Evolutionary conservation across 2,797 vertebrate species (phyloP), one percentile per base, ranked within the genome.

Genomic region (Luscinia megarhynchos): DNA sequence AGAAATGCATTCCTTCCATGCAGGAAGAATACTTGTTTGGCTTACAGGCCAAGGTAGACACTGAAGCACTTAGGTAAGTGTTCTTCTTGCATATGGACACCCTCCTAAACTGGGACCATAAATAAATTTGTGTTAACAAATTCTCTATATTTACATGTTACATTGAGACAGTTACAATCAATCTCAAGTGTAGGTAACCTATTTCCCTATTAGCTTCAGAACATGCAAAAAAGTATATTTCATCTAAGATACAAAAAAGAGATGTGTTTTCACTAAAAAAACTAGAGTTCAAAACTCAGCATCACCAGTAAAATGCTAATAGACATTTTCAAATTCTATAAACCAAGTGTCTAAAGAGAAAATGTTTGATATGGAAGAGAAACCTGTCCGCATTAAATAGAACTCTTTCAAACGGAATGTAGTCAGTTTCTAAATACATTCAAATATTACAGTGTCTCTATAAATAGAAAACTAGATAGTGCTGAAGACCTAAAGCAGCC

Each of bases 321-420:
- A 72, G 53, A 41, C 19, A 34, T 72, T 89, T 95, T 79, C 50
- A 82, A 72, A 59, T 41, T 69, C 29, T 81, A 61, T 68, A 88
- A 90, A 86, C 30, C 45, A 88, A 91, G 3, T 63, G 13, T 26
- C 55, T 75, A 89, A 93, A 73, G 36, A 89, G 40, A 77, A 91
- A 79, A 81, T 10, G 21, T 27, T 82, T 92, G 26, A 76, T 74
- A 59, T 6, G 38, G 43, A 92, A 66, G 22, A 27, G 19, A 51
- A 95, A 84, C 10, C 2, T 27, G 41, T 81, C 59, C 59, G 77
- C 40, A 86, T 58, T 82, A 69, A 89, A 94, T 85, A 94, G 86
- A 94, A 76, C 22, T 80, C 79, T 94, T 91, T 57, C 73, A 94
- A 79, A 80, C 75, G 97, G 97, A 98, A 98, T 98, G 97, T 97